Conservation (phyloP, 53 echinoderm and acorn worm species). For the Echinometra lucunter region DNA sequence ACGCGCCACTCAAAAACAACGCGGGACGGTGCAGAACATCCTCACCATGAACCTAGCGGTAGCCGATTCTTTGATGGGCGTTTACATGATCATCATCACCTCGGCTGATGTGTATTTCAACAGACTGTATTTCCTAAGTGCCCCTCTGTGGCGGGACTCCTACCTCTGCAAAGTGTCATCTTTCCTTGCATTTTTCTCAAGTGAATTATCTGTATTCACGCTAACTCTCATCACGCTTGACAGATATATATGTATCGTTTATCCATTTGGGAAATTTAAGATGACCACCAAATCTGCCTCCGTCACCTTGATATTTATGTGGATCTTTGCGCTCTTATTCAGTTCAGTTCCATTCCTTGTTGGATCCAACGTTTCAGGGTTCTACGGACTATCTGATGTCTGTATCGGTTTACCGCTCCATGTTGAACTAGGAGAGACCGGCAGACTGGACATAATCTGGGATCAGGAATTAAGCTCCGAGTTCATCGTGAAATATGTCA, state of each 20-base stretch:
- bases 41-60: slow-evolving; percentile 63
- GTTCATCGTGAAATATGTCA: slow-evolving; percentile 4
- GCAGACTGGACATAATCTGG: background rate
- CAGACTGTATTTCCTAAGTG: slow-evolving; percentile 35
- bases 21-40: background rate
- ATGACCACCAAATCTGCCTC: background rate
- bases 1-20: slow-evolving; percentile 24
- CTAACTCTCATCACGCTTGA: slow-evolving; percentile 71
- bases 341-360: background rate
- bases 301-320: background rate
- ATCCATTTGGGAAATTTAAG: slow-evolving; percentile 52
- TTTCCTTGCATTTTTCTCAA: slow-evolving; percentile 69
- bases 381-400: slow-evolving; percentile 62
- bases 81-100: slow-evolving; percentile 71
- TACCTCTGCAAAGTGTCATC: slow-evolving; percentile 55
- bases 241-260: slow-evolving; percentile 61
- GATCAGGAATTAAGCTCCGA: background rate
- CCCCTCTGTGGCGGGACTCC: slow-evolving; percentile 43
- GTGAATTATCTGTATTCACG: slow-evolving; percentile 63
- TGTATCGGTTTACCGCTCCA: slow-evolving; percentile 63
- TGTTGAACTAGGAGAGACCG: slow-evolving; percentile 21
- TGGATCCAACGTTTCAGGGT: background rate
- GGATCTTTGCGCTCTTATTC: background rate
- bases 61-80: slow-evolving; percentile 70
- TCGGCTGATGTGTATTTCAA: slow-evolving; percentile 64